Conservation (phyloP, 2,113 vertebrate genomes). For the Myxocyprinus asiaticus region DNA sequence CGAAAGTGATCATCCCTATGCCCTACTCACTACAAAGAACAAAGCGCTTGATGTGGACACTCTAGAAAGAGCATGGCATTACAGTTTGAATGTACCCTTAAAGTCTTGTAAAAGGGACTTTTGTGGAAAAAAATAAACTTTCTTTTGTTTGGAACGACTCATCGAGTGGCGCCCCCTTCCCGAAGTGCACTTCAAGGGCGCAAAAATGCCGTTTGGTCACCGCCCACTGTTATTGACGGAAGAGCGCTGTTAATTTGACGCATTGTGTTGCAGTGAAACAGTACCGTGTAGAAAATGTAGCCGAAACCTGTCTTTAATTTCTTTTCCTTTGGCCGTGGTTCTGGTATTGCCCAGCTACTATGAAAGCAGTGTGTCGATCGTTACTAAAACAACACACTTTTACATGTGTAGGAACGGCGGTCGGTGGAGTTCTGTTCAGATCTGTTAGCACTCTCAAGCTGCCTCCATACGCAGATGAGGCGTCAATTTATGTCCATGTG, state of each 20-base stretch:
- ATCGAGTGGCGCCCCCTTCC: too few relatives aligned
- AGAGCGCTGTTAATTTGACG: not conserved
- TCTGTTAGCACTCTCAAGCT: not conserved
- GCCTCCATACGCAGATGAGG: constrained; percentile 49
- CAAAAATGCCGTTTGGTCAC: too few relatives aligned
- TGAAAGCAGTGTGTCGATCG: not conserved
- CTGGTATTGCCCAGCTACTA: not conserved
- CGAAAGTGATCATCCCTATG: too few relatives aligned
- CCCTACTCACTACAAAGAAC: too few relatives aligned
- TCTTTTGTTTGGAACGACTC: too few relatives aligned
- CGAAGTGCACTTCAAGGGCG: too few relatives aligned
- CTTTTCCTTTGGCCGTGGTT: too few relatives aligned
- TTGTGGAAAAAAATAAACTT: too few relatives aligned
- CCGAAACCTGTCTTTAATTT: not conserved
- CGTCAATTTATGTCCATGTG: constrained; percentile 78
- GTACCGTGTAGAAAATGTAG: constrained; percentile 31
- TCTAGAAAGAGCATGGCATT: too few relatives aligned
- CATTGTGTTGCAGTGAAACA: constrained; percentile 20
- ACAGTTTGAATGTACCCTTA: too few relatives aligned
- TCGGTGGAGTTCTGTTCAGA: not conserved
- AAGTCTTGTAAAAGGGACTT: too few relatives aligned
- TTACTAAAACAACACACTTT: not conserved
- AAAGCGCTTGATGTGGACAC: too few relatives aligned
- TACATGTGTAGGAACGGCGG: not conserved
- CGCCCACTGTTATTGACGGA: not conserved